phyloP scores from a whole-genome alignment of 2,888 invertebrate species.

The Ctena decussata region DNA sequence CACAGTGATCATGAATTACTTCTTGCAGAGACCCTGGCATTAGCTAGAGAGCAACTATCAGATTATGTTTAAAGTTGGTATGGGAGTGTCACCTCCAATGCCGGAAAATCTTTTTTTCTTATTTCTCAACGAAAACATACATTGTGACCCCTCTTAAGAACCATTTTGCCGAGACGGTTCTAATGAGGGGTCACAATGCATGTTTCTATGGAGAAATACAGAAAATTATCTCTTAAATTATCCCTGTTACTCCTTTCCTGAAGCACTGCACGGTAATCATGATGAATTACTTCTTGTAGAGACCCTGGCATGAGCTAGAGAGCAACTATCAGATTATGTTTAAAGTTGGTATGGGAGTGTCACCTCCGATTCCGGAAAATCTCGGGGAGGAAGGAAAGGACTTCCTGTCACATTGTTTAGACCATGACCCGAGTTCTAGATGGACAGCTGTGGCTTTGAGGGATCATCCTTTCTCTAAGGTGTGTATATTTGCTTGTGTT shows the following conservation, averaged over 20 bases:
- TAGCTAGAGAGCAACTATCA: constrained; percentile 97
- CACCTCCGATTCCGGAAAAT: constrained; percentile 92
- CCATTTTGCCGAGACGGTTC: too few species aligned
- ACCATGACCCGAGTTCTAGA: constrained; percentile 93
- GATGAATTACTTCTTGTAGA: constrained; percentile 88
- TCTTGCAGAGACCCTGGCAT: constrained; percentile 94
- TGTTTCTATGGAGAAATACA: too few species aligned
- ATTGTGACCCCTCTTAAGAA: too few species aligned
- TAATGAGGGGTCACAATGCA: too few species aligned
- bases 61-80: constrained; percentile 98
- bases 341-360: constrained; percentile 97
- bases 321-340: constrained; percentile 98
- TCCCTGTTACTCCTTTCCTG: background rate
- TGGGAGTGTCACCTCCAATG: constrained; percentile 94
- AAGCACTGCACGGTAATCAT: too few species aligned
- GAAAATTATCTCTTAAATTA: too few species aligned
- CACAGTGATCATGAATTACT: background rate
- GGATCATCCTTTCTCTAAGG: constrained; percentile 91
- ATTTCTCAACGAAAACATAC: too few species aligned
- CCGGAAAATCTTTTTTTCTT: constrained; percentile 89
- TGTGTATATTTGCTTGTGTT: too few species aligned
- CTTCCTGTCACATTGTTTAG: constrained; percentile 93
- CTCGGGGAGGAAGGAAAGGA: constrained; percentile 94
- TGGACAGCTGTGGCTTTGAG: constrained; percentile 91
- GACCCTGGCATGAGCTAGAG: constrained; percentile 97